phyloP scores from a whole-genome alignment of 2,888 invertebrate genomes.

The Litoditis marina region DNA sequence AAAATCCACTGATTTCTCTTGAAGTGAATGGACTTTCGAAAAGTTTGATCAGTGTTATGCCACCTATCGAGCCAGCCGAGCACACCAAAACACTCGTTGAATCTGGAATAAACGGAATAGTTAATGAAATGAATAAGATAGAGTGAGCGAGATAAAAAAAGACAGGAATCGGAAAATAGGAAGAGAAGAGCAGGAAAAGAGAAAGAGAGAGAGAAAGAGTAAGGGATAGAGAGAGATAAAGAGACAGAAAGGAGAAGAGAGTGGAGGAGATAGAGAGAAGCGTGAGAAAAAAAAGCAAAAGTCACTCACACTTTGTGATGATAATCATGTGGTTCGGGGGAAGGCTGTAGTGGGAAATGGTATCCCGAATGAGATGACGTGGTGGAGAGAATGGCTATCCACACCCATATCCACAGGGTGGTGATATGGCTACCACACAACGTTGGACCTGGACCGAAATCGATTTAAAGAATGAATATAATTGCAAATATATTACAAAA shows the following conservation, averaged over 20 bases:
- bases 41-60: slow-evolving; percentile 78
- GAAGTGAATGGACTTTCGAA: slow-evolving; percentile 74
- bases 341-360: slow-evolving; percentile 80
- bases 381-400: slow-evolving; percentile 75
- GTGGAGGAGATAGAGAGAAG: slow-evolving; percentile 2
- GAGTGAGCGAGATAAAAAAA: no score
- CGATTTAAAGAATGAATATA: neutral
- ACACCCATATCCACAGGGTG: slow-evolving; percentile 71
- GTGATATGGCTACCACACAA: slow-evolving; percentile 74
- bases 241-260: neutral
- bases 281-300: no score
- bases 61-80: slow-evolving; percentile 78
- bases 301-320: slow-evolving; percentile 77
- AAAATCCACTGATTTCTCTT: slow-evolving; percentile 68
- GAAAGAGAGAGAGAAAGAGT: no score
- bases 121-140: neutral
- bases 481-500: no score
- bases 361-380: slow-evolving; percentile 81
- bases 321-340: slow-evolving; percentile 82
- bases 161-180: no score
- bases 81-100: slow-evolving; percentile 80
- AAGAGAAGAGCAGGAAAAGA: neutral
- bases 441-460: neutral
- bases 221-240: no score
- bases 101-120: slow-evolving; percentile 66